phyloP scores from a whole-genome alignment of 2,888 invertebrate genomes.

The Eupithecia dodoneata region DNA sequence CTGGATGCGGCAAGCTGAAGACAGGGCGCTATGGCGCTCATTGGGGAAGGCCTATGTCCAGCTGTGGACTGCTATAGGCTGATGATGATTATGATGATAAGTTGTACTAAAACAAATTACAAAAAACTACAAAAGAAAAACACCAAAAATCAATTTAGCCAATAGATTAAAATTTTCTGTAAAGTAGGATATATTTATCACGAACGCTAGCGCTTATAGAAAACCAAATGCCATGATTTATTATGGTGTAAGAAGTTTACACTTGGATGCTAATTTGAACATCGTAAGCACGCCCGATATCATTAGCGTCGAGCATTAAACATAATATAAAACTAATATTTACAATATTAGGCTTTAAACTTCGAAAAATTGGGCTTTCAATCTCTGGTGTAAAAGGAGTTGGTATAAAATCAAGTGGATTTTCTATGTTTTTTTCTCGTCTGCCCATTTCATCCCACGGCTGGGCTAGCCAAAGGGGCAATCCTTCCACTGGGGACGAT shows the following conservation, averaged over 20 bases:
- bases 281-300: slow-evolving; percentile 16
- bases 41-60: too few species aligned
- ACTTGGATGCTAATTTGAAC: slow-evolving; percentile 27
- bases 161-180: neutral
- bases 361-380: neutral
- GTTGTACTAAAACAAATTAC: neutral
- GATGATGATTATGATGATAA: neutral
- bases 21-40: too few species aligned
- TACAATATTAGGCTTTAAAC: neutral
- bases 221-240: slow-evolving; percentile 12
- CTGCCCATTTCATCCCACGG: neutral
- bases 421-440: neutral
- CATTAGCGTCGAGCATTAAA: slow-evolving; percentile 1
- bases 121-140: neutral
- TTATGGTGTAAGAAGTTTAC: slow-evolving; percentile 8
- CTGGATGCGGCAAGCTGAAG: too few species aligned
- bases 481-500: neutral
- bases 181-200: neutral
- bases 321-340: neutral
- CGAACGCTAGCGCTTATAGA: neutral
- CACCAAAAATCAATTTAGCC: neutral
- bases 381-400: neutral
- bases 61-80: too few species aligned
- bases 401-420: too few species aligned
- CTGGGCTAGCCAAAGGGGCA: neutral